Percentiles rank a stretch among this genome's conserved stretches.
phyloP scores from a whole-genome alignment of 2,888 invertebrate genomes.

The Tridacna crocea region DNA sequence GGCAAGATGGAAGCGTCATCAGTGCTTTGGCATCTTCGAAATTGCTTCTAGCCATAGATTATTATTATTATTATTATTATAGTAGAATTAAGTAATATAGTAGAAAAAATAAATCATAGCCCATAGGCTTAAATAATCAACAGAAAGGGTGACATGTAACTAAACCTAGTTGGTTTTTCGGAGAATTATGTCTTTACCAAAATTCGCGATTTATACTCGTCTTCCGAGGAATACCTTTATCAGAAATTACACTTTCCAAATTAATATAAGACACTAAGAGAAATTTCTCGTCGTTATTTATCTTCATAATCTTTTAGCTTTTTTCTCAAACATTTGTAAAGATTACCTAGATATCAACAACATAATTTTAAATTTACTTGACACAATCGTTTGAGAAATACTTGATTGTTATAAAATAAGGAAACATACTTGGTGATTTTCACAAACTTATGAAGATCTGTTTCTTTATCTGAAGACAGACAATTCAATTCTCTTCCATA shows the following conservation, averaged over 20 bases:
- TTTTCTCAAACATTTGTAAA: too few relatives aligned
- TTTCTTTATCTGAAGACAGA: slow-evolving; percentile 11
- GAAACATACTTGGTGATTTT: slow-evolving; percentile 48
- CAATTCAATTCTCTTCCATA: slow-evolving; percentile 46
- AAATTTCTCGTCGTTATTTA: too few relatives aligned
- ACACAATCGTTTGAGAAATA: too few relatives aligned
- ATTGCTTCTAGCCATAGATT: slow-evolving; percentile 30
- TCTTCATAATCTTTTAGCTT: too few relatives aligned
- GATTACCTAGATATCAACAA: too few relatives aligned
- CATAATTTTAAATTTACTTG: too few relatives aligned
- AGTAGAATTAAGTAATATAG: neutral
- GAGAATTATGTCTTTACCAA: too few relatives aligned
- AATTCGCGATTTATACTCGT: neutral
- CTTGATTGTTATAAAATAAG: too few relatives aligned
- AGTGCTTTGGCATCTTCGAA: slow-evolving; percentile 62
- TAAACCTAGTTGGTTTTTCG: neutral
- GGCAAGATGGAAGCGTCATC: slow-evolving; percentile 51
- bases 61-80: neutral
- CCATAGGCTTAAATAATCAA: too few relatives aligned
- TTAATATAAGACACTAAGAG: too few relatives aligned
- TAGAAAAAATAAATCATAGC: neutral
- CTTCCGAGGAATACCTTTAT: too few relatives aligned
- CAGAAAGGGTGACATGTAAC: neutral
- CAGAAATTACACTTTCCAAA: too few relatives aligned
- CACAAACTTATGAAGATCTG: slow-evolving; percentile 47